These are phyloP conservation scores for Trichonephila clavata DNA, from an alignment of 1,140 invertebrate species.

Conservation along the genomic window DNA sequence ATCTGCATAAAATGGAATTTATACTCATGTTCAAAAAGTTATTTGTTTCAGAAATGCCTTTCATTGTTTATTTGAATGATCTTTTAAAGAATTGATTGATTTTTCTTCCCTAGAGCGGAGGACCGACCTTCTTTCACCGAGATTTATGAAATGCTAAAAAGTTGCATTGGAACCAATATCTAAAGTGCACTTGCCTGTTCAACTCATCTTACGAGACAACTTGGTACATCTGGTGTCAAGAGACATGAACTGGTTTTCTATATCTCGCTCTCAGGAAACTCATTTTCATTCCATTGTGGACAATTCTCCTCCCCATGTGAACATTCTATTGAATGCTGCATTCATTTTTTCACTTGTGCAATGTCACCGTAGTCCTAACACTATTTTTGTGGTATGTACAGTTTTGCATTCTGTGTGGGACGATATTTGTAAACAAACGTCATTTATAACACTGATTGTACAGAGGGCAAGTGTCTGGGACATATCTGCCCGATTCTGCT, in stretches of 20 bases:
- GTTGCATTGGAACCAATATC: constrained; percentile 37
- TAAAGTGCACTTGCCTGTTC: constrained; percentile 72
- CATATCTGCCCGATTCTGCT: background rate
- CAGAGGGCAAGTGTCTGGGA: constrained; percentile 12
- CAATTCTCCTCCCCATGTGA: background rate
- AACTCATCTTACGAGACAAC: background rate
- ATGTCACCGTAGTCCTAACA: constrained; percentile 73
- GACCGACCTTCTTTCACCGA: constrained; percentile 78
- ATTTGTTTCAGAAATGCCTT: too few species aligned
- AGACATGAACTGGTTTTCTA: background rate
- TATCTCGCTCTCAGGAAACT: constrained; percentile 42
- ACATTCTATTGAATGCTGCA: constrained; percentile 8
- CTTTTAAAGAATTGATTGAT: background rate
- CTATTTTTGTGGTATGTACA: constrained; percentile 76
- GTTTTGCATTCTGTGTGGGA: constrained; percentile 68
- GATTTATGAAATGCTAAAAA: constrained; percentile 76
- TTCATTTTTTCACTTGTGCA: constrained; percentile 56
- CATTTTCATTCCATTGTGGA: constrained; percentile 6
- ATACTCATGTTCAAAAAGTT: too few species aligned
- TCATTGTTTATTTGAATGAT: background rate
- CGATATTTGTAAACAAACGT: constrained; percentile 62
- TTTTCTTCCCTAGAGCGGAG: constrained; percentile 77
- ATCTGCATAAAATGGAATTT: too few species aligned
- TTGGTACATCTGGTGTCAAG: background rate
- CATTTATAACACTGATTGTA: constrained; percentile 37